Evolutionary conservation across 2,797 vertebrate species (phyloP).

Genomic region (Myotis myotis): DNA sequence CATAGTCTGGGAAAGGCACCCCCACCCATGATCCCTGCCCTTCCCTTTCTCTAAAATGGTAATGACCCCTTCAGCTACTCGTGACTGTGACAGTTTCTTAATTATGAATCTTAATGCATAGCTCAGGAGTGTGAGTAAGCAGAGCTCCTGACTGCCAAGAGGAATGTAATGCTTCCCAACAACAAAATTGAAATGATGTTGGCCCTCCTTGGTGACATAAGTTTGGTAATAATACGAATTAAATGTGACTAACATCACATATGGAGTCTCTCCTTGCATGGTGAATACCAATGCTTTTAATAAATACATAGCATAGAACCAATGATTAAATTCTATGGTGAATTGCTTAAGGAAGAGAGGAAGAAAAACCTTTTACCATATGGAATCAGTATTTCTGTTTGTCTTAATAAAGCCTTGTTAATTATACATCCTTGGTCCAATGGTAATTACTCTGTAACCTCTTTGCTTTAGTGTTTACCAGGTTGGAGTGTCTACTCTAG

Average conservation of each 20-base stretch:
- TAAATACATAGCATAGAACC: slow-evolving; percentile 57
- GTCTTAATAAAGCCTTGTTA: slow-evolving; percentile 69
- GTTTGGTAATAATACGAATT: slow-evolving; percentile 61
- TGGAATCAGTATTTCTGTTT: slow-evolving; percentile 65
- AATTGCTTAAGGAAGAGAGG: slow-evolving; percentile 55
- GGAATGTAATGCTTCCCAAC: slow-evolving; percentile 6
- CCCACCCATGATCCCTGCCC: not conserved
- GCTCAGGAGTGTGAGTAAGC: slow-evolving; percentile 43
- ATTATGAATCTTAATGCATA: not conserved
- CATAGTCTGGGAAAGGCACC: not conserved
- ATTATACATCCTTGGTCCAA: slow-evolving; percentile 52
- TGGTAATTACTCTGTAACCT: slow-evolving; percentile 57
- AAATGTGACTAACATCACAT: slow-evolving; percentile 58
- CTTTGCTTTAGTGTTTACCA: slow-evolving; percentile 40
- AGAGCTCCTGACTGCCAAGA: slow-evolving; percentile 28
- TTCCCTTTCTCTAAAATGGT: not conserved
- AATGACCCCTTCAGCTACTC: not conserved
- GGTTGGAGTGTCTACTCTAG: slow-evolving; percentile 7
- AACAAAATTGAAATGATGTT: slow-evolving; percentile 42
- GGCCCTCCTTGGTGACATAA: slow-evolving; percentile 55
- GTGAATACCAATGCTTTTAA: slow-evolving; percentile 52
- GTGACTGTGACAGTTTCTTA: slow-evolving; percentile 3
- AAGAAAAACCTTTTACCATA: slow-evolving; percentile 64
- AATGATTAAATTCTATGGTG: slow-evolving; percentile 60
- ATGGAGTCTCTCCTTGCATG: slow-evolving; percentile 34